Conservation (phyloP, 1,140 invertebrate genomes). For the Brachionus plicatilis region DNA sequence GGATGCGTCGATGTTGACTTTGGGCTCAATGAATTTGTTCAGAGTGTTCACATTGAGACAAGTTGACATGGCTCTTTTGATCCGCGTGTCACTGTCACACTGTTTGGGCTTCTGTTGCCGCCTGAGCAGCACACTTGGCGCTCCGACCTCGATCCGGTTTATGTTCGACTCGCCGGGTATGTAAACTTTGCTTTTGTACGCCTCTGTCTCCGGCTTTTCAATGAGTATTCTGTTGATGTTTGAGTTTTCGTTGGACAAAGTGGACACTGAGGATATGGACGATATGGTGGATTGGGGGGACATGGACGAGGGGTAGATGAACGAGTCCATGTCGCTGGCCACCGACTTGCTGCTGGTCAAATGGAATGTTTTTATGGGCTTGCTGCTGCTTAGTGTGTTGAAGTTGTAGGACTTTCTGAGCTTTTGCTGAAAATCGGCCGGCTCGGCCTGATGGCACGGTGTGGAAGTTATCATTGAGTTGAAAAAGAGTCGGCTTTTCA, state of each 20-base stretch:
- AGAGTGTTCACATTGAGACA: neutral
- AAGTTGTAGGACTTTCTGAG: conserved; percentile 6
- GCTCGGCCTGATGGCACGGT: neutral
- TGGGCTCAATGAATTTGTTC: conserved; percentile 22
- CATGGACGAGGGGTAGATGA: neutral
- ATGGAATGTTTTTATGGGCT: neutral
- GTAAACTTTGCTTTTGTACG: conserved; percentile 10
- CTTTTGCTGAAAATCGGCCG: neutral
- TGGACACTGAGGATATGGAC: neutral
- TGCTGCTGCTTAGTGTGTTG: neutral
- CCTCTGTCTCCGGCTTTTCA: neutral
- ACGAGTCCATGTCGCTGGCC: neutral
- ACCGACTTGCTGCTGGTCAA: neutral
- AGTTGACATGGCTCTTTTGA: conserved; percentile 21
- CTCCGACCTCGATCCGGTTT: neutral
- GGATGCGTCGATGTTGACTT: neutral
- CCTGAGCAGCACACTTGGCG: neutral
- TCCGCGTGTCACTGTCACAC: neutral
- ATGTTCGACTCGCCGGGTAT: neutral
- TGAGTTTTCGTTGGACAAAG: neutral
- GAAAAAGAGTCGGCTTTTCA: neutral
- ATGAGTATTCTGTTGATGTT: neutral
- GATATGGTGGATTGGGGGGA: neutral
- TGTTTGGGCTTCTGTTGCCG: neutral
- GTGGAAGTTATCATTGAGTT: neutral